These are phyloP conservation scores for Phrynocephalus versicolor DNA, from an alignment of 2,113 vertebrate genomes.

Conservation along the genomic window DNA sequence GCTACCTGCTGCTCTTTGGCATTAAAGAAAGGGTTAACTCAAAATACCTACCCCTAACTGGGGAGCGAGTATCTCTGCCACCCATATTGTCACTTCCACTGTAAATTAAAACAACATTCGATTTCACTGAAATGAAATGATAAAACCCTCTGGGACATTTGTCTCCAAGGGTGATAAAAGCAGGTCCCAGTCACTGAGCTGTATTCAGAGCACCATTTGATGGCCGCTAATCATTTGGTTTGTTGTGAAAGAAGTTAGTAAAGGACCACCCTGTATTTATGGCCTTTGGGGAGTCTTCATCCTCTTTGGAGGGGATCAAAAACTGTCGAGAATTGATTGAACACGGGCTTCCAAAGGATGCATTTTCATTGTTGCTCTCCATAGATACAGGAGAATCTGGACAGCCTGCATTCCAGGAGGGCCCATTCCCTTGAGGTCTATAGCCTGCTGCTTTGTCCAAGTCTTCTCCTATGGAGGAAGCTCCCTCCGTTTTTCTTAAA, in stretches of 20 bases:
- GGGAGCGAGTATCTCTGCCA: conserved; percentile 22
- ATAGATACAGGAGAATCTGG: conserved; percentile 79
- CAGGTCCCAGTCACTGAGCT: not conserved
- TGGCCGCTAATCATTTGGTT: conserved; percentile 74
- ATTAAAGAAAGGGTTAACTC: conserved; percentile 47
- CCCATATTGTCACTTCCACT: conserved; percentile 45
- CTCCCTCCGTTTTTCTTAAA: conserved; percentile 50
- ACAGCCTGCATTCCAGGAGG: conserved; percentile 80
- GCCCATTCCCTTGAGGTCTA: conserved; percentile 84
- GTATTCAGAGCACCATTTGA: not conserved
- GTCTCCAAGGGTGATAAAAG: conserved; percentile 54
- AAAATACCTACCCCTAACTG: conserved; percentile 36
- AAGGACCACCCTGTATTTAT: conserved; percentile 77
- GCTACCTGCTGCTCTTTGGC: conserved; percentile 50
- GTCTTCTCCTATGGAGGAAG: conserved; percentile 54
- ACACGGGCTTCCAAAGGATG: conserved; percentile 89
- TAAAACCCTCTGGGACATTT: conserved; percentile 46
- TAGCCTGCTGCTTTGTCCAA: conserved; percentile 78
- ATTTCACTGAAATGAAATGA: conserved; percentile 36
- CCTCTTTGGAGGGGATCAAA: conserved; percentile 86
- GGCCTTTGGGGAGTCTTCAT: conserved; percentile 76
- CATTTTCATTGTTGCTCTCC: conserved; percentile 79
- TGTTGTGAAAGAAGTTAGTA: conserved; percentile 81
- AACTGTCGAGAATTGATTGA: conserved; percentile 94
- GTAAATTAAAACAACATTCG: conserved; percentile 53